A percentile compares a stretch with the other conserved stretches of the same genome.
phyloP scores from a whole-genome alignment of 2,888 invertebrate species.

The Tachina grossa region DNA sequence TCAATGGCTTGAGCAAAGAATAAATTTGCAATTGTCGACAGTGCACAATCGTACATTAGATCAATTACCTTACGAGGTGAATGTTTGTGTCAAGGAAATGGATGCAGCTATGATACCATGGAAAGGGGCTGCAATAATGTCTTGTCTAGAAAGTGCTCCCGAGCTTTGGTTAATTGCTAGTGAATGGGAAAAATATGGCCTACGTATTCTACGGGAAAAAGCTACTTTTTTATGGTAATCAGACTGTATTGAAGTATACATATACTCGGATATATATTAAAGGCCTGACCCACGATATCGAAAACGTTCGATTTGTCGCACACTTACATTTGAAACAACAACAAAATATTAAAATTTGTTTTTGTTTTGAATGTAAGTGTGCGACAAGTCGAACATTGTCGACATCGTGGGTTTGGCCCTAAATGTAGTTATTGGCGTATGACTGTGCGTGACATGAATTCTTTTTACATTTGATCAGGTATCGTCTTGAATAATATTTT shows the following conservation, averaged over 20 bases:
- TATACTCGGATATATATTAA: too few relatives aligned
- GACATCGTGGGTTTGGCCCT: too few relatives aligned
- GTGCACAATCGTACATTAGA: constrained; percentile 86
- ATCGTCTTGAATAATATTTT: too few relatives aligned
- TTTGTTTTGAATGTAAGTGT: too few relatives aligned
- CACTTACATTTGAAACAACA: too few relatives aligned
- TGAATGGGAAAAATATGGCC: constrained; percentile 94
- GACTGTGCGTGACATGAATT: too few relatives aligned
- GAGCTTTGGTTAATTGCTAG: constrained; percentile 94
- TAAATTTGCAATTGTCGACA: constrained; percentile 88
- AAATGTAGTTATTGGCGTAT: too few relatives aligned
- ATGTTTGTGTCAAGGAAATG: constrained; percentile 95
- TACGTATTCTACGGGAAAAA: constrained; percentile 93
- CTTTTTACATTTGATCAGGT: too few relatives aligned
- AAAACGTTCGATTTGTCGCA: too few relatives aligned
- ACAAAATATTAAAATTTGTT: too few relatives aligned
- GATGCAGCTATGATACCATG: constrained; percentile 95
- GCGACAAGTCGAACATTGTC: too few relatives aligned
- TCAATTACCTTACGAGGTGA: constrained; percentile 88
- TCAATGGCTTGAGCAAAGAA: constrained; percentile 93
- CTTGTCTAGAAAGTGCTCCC: constrained; percentile 95
- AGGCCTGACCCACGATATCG: too few relatives aligned
- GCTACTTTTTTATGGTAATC: constrained; percentile 94
- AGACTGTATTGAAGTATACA: neutral
- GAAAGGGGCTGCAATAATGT: constrained; percentile 97